A percentile compares a stretch with the other conserved stretches of the same genome.
These are phyloP conservation scores for Musca vetustissima DNA, from an alignment of 1,140 invertebrate genomes.

Conservation along the genomic window DNA sequence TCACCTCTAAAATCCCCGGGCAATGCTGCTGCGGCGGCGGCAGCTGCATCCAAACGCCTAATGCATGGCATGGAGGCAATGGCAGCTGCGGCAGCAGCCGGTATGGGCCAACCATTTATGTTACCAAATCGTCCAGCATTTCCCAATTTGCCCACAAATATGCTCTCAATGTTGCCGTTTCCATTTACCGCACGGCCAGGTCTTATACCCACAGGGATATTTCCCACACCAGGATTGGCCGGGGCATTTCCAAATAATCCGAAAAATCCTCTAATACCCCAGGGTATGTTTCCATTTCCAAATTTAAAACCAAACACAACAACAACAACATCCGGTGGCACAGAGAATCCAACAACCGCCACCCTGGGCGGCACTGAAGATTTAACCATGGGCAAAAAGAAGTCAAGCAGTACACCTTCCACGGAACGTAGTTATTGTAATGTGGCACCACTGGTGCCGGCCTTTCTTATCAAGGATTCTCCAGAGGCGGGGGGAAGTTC, in stretches of 20 bases:
- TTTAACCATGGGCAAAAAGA: neutral
- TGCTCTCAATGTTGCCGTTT: conserved; percentile 28
- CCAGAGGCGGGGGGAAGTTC: neutral
- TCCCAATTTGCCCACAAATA: conserved; percentile 19
- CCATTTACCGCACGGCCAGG: conserved; percentile 65
- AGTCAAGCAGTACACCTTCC: neutral
- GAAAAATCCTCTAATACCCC: conserved; percentile 33
- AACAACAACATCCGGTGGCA: too few relatives aligned
- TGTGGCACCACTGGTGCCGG: conserved; percentile 49
- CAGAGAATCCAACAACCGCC: too few relatives aligned
- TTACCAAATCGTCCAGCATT: conserved; percentile 35
- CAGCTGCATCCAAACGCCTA: neutral
- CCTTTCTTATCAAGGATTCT: conserved; percentile 32
- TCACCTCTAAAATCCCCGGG: conserved; percentile 5
- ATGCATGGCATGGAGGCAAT: neutral
- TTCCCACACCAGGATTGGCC: conserved; percentile 42
- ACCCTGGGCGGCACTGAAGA: neutral
- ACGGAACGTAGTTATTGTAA: conserved; percentile 44
- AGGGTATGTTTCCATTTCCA: conserved; percentile 27
- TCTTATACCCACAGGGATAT: conserved; percentile 65
- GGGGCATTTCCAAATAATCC: neutral
- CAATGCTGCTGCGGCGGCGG: too few relatives aligned
- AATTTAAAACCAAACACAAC: neutral
- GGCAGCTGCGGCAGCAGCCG: neutral
- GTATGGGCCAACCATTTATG: conserved; percentile 26